Evolutionary conservation across 2,797 vertebrate genomes (phyloP).

Genomic region (Lemur catta): DNA sequence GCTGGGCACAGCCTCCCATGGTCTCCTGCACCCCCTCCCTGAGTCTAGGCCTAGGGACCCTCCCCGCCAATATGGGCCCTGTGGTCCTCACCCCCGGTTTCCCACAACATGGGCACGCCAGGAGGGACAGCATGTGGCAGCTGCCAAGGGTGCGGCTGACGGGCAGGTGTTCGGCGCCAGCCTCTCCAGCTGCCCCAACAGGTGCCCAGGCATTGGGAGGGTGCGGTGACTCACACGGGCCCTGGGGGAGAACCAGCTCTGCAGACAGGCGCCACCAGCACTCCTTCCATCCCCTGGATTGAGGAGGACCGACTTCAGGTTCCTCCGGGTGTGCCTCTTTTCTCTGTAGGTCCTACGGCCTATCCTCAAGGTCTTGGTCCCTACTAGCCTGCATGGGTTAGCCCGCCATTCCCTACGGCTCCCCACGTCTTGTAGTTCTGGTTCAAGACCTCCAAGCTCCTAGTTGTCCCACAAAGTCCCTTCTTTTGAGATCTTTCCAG

Average conservation of each 20-base stretch:
- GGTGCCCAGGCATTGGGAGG: constrained; percentile 64
- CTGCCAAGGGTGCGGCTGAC: constrained; percentile 48
- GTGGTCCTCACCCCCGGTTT: background rate
- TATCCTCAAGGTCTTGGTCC: too few relatives aligned
- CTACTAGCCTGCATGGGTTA: background rate
- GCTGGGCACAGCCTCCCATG: background rate
- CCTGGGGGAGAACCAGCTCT: background rate
- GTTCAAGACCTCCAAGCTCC: too few relatives aligned
- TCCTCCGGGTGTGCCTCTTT: background rate
- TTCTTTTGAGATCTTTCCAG: background rate
- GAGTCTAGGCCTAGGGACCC: background rate
- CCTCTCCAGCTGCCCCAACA: constrained; percentile 68
- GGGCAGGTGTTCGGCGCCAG: constrained; percentile 73
- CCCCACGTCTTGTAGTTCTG: background rate
- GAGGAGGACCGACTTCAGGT: background rate
- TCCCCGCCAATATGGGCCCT: background rate
- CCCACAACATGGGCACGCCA: background rate
- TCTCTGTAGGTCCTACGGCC: background rate
- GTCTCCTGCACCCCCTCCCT: background rate
- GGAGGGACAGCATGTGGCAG: constrained; percentile 3
- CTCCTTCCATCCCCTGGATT: background rate
- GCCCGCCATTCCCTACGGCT: background rate
- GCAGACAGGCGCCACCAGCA: background rate
- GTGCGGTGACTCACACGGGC: constrained; percentile 49
- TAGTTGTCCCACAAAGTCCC: background rate